Conservation (phyloP, 2,888 invertebrate genomes). For the Notodonta dromedarius region DNA sequence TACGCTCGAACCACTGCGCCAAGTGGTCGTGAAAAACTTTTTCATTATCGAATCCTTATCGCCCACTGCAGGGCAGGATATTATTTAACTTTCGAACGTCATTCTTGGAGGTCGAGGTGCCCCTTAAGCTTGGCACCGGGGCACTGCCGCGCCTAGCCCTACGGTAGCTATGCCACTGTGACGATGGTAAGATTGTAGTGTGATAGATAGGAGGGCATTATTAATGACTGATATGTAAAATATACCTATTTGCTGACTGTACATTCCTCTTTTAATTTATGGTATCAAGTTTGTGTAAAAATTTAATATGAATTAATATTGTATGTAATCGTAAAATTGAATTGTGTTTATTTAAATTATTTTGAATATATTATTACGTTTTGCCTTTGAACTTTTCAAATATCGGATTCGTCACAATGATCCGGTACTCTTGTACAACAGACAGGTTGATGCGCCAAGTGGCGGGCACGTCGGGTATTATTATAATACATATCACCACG, state of each 20-base stretch:
- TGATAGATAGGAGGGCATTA: constrained; percentile 21
- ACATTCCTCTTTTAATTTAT: constrained; percentile 28
- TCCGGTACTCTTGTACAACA: neutral
- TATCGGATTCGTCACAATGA: neutral
- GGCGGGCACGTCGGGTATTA: constrained; percentile 40
- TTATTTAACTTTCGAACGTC: too few relatives aligned
- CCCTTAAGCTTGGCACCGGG: too few relatives aligned
- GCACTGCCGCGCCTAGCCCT: too few relatives aligned
- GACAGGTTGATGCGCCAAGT: constrained; percentile 23
- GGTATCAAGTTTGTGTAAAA: neutral
- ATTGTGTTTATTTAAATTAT: too few relatives aligned
- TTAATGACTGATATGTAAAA: constrained; percentile 35
- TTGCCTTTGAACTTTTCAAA: neutral
- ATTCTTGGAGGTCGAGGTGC: neutral
- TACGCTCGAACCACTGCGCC: too few relatives aligned
- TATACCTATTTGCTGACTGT: constrained; percentile 24
- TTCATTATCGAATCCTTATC: too few relatives aligned
- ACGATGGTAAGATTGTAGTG: constrained; percentile 14
- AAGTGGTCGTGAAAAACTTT: too few relatives aligned
- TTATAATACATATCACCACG: constrained; percentile 50
- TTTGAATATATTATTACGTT: too few relatives aligned
- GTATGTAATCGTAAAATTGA: neutral
- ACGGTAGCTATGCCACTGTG: too few relatives aligned
- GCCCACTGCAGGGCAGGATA: too few relatives aligned
- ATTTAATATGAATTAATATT: neutral